Conservation (phyloP, 2,113 vertebrate species). For the Triplophysa dalaica region DNA sequence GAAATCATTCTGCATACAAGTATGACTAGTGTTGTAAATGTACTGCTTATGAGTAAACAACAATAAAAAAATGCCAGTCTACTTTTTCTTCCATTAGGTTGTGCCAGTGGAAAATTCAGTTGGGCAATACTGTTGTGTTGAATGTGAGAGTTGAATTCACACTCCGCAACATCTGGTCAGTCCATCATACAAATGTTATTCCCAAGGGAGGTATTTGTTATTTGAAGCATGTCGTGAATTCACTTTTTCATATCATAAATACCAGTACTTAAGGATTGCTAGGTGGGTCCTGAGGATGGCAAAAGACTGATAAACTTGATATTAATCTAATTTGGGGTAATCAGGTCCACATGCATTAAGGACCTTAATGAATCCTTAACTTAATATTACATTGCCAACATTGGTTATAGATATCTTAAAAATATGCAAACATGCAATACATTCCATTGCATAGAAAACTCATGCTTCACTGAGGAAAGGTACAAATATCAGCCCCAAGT, state of each 20-base stretch:
- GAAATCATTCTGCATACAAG: neutral
- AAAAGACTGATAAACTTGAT: too few species aligned
- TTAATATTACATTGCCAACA: too few species aligned
- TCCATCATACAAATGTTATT: neutral
- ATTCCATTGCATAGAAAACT: neutral
- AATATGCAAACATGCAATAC: neutral
- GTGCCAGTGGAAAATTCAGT: constrained; percentile 28
- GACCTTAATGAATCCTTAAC: too few species aligned
- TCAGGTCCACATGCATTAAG: too few species aligned
- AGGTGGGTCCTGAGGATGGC: too few species aligned
- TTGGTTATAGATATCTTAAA: too few species aligned
- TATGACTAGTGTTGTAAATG: neutral
- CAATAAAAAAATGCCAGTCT: constrained; percentile 8
- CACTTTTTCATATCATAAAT: neutral
- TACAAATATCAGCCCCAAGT: neutral
- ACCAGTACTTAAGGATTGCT: neutral
- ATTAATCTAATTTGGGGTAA: too few species aligned
- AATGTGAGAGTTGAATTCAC: neutral
- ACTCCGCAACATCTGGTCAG: constrained; percentile 15
- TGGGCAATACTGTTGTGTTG: too few species aligned
- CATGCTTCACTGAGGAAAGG: neutral
- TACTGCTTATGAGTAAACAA: neutral
- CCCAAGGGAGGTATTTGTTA: constrained; percentile 1
- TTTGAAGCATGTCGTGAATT: neutral
- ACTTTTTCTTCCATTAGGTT: neutral